Conservation (phyloP, 1,140 invertebrate species). For the Drosophila sproati region DNA sequence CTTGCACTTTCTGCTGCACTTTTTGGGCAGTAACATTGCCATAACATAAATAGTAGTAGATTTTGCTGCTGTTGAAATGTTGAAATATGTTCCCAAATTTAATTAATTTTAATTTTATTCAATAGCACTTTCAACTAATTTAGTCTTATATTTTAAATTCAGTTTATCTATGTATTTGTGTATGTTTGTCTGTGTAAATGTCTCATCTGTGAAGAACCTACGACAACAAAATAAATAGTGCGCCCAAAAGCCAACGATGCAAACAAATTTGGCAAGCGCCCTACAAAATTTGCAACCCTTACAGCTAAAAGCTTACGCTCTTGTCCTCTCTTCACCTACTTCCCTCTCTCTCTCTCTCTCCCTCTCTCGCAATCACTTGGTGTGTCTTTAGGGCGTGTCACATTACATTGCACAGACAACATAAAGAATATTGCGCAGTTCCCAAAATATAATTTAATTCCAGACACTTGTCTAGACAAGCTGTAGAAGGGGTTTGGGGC, state of each 20-base stretch:
- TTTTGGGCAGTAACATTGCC: slow-evolving; percentile 24
- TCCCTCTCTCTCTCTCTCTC: neutral
- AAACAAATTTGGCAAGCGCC: slow-evolving; percentile 6
- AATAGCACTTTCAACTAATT: too few relatives aligned
- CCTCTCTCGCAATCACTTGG: neutral
- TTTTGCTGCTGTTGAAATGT: slow-evolving; percentile 6
- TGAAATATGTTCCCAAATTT: too few relatives aligned
- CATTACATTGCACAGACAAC: slow-evolving; percentile 49
- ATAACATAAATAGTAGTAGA: slow-evolving; percentile 61
- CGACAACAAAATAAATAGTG: slow-evolving; percentile 56
- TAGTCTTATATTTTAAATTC: too few relatives aligned
- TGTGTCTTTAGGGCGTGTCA: neutral
- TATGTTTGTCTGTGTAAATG: neutral
- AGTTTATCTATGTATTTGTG: neutral
- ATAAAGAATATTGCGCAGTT: slow-evolving; percentile 66
- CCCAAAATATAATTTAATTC: slow-evolving; percentile 28
- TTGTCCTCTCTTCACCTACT: neutral
- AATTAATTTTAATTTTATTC: too few relatives aligned
- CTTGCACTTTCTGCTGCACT: slow-evolving; percentile 77
- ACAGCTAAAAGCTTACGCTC: slow-evolving; percentile 46
- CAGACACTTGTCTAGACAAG: slow-evolving; percentile 60
- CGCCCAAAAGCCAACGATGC: slow-evolving; percentile 13
- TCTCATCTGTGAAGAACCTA: slow-evolving; percentile 42
- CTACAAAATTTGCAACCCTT: slow-evolving; percentile 47
- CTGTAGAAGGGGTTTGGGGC: neutral